These are phyloP conservation scores for Eonycteris spelaea DNA, from an alignment of 2,113 vertebrate genomes.

Conservation along the genomic window DNA sequence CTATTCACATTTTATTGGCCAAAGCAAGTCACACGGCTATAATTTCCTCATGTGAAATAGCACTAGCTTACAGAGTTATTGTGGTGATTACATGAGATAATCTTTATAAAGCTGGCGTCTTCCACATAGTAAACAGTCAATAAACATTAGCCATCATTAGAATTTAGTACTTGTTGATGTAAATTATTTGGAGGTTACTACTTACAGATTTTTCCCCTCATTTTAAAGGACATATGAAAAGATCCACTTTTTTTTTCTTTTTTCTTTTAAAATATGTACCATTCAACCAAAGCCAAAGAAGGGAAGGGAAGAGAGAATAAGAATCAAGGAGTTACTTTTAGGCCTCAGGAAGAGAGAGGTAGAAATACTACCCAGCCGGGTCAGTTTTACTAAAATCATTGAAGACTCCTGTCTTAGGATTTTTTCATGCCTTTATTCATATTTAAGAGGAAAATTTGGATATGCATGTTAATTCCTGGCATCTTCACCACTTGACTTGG, in stretches of 20 bases:
- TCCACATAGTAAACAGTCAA: neutral
- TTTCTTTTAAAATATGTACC: neutral
- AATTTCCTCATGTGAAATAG: neutral
- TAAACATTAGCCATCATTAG: neutral
- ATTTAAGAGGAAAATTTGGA: neutral
- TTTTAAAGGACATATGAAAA: neutral
- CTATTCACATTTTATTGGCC: neutral
- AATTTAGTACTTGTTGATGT: neutral
- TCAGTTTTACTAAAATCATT: neutral
- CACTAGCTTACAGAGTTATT: neutral
- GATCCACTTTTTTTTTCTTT: neutral
- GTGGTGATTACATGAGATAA: neutral
- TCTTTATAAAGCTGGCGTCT: neutral
- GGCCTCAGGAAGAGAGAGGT: neutral
- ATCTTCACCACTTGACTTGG: neutral
- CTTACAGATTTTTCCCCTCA: neutral
- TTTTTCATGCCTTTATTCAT: neutral
- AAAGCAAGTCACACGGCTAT: neutral
- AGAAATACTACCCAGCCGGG: neutral
- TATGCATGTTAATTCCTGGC: neutral
- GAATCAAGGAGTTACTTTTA: neutral
- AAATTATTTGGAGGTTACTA: constrained; percentile 33
- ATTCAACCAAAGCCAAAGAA: neutral
- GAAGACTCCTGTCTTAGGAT: neutral
- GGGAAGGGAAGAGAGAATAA: neutral